Conservation (phyloP, 2,888 invertebrate species). For the Biston stratarius region DNA sequence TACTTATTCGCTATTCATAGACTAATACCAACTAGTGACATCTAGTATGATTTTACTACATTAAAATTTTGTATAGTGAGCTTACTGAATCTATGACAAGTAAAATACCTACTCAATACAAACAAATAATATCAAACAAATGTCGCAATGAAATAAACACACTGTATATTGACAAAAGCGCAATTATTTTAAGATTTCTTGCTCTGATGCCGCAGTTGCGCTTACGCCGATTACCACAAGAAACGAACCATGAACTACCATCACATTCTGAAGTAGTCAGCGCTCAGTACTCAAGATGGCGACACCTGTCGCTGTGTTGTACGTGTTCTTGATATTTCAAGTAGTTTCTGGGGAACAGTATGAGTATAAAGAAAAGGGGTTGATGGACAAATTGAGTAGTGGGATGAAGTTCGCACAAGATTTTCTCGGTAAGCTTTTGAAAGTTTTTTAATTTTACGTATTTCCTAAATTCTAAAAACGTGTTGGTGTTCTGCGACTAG, state of each 20-base stretch:
- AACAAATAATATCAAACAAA: background rate
- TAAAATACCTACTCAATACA: background rate
- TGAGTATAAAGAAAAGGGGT: conserved; percentile 62
- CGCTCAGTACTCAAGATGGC: conserved; percentile 70
- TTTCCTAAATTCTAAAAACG: background rate
- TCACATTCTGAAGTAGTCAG: conserved; percentile 61
- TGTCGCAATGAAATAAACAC: conserved; percentile 43
- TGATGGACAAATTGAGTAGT: conserved; percentile 70
- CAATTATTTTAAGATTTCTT: conserved; percentile 64
- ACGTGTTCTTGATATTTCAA: conserved; percentile 55
- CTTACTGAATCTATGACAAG: too few species aligned
- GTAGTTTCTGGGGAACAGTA: conserved; percentile 58
- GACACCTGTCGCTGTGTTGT: conserved; percentile 61
- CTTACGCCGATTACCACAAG: conserved; percentile 65
- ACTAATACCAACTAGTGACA: conserved; percentile 51
- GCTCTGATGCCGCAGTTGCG: conserved; percentile 71
- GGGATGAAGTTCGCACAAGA: conserved; percentile 80
- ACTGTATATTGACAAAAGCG: conserved; percentile 57
- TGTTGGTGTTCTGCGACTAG: too few species aligned
- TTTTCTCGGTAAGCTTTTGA: conserved; percentile 70
- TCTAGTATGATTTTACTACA: conserved; percentile 43
- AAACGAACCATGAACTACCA: conserved; percentile 65
- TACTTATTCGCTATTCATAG: background rate
- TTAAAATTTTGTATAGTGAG: background rate
- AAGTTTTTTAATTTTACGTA: background rate